Percentiles rank a stretch among this genome's conserved stretches.
These are phyloP conservation scores for Agonopterix heracliana DNA, from an alignment of 2,888 invertebrate genomes.

Conservation along the genomic window DNA sequence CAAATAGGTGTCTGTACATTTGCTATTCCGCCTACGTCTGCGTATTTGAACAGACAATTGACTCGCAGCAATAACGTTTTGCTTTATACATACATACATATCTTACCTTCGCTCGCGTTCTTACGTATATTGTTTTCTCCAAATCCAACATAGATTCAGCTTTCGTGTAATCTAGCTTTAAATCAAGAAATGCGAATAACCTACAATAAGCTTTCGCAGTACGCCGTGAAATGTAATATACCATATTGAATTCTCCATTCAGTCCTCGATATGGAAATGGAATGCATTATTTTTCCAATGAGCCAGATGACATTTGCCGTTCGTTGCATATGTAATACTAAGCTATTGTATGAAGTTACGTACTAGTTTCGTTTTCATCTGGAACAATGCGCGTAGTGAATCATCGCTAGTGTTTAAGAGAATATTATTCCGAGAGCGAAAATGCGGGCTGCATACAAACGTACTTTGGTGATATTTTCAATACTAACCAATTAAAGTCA, in stretches of 20 bases:
- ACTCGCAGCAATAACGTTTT: conserved; percentile 44
- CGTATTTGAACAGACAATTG: conserved; percentile 47
- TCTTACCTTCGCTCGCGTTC: background rate
- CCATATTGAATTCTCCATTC: conserved; percentile 2
- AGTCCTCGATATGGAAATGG: background rate
- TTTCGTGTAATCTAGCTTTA: too few relatives aligned
- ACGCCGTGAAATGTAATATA: background rate
- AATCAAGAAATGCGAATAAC: too few relatives aligned
- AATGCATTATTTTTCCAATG: background rate
- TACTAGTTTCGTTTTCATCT: too few relatives aligned
- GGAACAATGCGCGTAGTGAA: too few relatives aligned
- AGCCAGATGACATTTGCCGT: background rate
- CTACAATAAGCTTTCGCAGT: background rate
- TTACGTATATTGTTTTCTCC: background rate
- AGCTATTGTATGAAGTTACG: too few relatives aligned
- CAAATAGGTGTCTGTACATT: conserved; percentile 34
- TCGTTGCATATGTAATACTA: background rate
- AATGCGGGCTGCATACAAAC: too few relatives aligned
- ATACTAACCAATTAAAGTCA: too few relatives aligned
- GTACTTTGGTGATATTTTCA: too few relatives aligned
- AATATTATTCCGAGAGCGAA: too few relatives aligned
- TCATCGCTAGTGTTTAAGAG: too few relatives aligned
- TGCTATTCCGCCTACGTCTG: conserved; percentile 45
- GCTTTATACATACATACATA: conserved; percentile 17
- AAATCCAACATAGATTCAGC: too few relatives aligned